Percentiles rank a stretch among this genome's conserved stretches.
Conservation (phyloP, 2,113 vertebrate species). For the Atlantisia rogersi region DNA sequence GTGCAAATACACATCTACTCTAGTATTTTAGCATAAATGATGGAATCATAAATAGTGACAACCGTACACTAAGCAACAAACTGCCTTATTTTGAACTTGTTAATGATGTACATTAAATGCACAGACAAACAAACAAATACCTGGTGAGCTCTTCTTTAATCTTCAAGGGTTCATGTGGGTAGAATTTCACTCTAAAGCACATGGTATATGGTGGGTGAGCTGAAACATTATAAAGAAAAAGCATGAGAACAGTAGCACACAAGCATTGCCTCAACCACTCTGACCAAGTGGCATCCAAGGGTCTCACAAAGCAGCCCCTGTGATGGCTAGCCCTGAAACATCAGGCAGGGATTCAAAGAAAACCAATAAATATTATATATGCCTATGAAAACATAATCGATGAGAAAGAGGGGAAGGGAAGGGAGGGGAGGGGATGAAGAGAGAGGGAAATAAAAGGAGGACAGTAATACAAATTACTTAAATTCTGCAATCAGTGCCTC, state of each 20-base stretch:
- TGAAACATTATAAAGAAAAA: constrained; percentile 80
- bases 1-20: not conserved
- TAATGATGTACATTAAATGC: not conserved
- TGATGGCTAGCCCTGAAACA: not conserved
- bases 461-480: not conserved
- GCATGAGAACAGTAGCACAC: constrained; percentile 67
- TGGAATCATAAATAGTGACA: not conserved
- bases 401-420: too few species aligned
- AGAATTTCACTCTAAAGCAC: constrained; percentile 99
- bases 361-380: not conserved
- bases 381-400: not conserved
- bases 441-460: too few species aligned
- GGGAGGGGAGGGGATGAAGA: too few species aligned
- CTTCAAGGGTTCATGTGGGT: constrained; percentile 96
- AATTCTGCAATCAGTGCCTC: not conserved
- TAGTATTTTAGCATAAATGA: not conserved
- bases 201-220: constrained; percentile 97
- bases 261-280: constrained; percentile 6
- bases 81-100: not conserved
- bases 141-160: constrained; percentile 99
- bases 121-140: constrained; percentile 76
- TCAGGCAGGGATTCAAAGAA: constrained; percentile 11
- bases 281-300: not conserved
- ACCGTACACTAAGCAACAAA: accelerated
- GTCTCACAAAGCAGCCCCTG: not conserved